Evolutionary conservation across 2,797 vertebrate species (phyloP).

Genomic region (Spinibarbus caldwelli): DNA sequence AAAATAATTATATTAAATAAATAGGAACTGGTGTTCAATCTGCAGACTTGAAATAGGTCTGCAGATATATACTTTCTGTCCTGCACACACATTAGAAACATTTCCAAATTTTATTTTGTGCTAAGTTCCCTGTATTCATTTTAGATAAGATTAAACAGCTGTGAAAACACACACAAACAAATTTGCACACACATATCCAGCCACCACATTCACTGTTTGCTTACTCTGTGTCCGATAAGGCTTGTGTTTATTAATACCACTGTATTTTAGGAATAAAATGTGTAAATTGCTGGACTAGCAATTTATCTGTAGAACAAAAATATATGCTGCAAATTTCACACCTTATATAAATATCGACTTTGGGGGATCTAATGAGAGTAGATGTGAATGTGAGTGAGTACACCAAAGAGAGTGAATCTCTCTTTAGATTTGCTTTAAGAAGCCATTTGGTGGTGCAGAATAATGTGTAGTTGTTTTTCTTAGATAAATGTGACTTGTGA

Average conservation of each 20-base stretch:
- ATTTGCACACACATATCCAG: slow-evolving; percentile 3
- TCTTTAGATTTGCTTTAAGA: slow-evolving; percentile 53
- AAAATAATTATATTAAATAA: neutral
- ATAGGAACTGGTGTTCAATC: neutral
- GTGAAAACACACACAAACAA: slow-evolving; percentile 1
- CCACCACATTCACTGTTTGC: neutral
- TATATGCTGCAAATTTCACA: slow-evolving; percentile 24
- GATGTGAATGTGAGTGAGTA: slow-evolving; percentile 14
- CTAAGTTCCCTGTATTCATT: neutral
- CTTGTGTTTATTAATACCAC: neutral
- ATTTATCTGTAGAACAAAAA: slow-evolving; percentile 37
- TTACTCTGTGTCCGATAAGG: slow-evolving; percentile 21
- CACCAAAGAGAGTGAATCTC: slow-evolving; percentile 14
- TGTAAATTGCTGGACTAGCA: neutral
- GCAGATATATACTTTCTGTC: too few species aligned
- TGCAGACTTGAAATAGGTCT: neutral
- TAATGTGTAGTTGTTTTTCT: slow-evolving; percentile 65
- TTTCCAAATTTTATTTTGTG: neutral
- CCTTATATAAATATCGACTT: slow-evolving; percentile 9
- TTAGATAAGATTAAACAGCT: slow-evolving; percentile 29
- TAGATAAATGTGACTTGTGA: slow-evolving; percentile 61
- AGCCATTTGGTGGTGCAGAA: slow-evolving; percentile 60
- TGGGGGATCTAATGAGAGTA: slow-evolving; percentile 1
- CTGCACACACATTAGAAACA: neutral
- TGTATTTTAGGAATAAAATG: slow-evolving; percentile 21